Conservation (phyloP, 1,140 invertebrate genomes). For the Hylaeus anthracinus region DNA sequence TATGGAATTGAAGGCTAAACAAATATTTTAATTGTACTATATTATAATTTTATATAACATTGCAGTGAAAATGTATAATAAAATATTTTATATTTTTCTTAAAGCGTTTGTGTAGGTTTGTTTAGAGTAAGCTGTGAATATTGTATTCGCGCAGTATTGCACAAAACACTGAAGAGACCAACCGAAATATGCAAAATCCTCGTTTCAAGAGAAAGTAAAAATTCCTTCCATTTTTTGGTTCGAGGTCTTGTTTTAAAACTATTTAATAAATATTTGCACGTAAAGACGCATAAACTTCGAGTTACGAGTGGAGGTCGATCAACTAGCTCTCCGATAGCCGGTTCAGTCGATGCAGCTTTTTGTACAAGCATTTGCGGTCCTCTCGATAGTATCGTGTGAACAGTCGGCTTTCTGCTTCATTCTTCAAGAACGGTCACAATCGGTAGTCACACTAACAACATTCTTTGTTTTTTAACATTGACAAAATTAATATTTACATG, state of each 20-base stretch:
- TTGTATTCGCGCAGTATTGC: neutral
- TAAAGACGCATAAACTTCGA: conserved; percentile 15
- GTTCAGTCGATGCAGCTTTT: conserved; percentile 57
- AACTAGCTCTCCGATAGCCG: conserved; percentile 52
- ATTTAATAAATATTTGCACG: neutral
- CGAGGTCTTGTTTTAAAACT: neutral
- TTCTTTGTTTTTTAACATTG: neutral
- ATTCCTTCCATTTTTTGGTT: conserved; percentile 6
- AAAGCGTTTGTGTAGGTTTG: neutral
- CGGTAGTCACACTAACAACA: neutral
- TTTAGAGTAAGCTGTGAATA: neutral
- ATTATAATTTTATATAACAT: conserved; percentile 1
- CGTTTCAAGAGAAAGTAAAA: too few species aligned
- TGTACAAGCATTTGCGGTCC: conserved; percentile 33
- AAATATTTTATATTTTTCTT: conserved; percentile 18
- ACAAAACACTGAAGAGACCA: neutral
- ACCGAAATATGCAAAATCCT: too few species aligned
- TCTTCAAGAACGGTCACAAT: conserved; percentile 4
- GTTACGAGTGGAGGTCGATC: conserved; percentile 40
- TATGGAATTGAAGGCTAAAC: neutral
- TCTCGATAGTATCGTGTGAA: conserved; percentile 44
- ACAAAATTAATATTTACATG: neutral
- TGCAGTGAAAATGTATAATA: neutral
- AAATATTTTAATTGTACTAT: neutral
- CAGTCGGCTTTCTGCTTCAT: conserved; percentile 20